Evolutionary conservation across 2,113 vertebrate genomes (phyloP), one percentile per base, ranked within the genome.

Genomic region (Sylvicapra grimmia): DNA sequence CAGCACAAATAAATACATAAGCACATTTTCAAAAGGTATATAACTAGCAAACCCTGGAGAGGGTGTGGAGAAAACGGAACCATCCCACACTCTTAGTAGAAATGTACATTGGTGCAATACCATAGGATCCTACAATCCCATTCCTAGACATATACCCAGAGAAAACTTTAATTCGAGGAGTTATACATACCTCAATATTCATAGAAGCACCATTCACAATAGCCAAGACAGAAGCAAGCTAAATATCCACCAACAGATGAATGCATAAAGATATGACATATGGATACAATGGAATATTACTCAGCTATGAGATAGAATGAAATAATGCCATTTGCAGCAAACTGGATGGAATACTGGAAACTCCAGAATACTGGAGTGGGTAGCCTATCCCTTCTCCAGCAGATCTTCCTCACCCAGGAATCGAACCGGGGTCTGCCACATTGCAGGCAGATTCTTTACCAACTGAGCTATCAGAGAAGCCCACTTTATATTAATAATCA

Each of bases 401-500:
- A 3, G 68, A 72, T 72, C n/a, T 72, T 72, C n/a, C n/a, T 72
- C 68, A 72, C 10, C 68, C 19, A 72, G 11, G n/a, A 40, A 40
- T 23, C 0, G 5, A 40, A 72, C 68, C 5, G 0, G 68, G 10
- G 68, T 40, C 68, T 23, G n/a, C n/a, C n/a, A 72, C 68, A 23
- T 72, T 72, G n/a, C 19, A 72, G 68, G 68, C n/a, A 72, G 68
- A 72, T 40, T 40, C 10, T 72, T 72, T 40, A 40, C 68, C 68
- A 40, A 6, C 19, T 1, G 68, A 72, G 21, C 68, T 40, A 72
- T 72, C 68, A 40, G n/a, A 72, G n/a, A 40, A 36, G 19, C 68
- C n/a, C 68, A 72, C 40, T 72, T 72, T 82, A 86, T 59, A 87
- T 72, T 40, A 72, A 72, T 23, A 72, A 83, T 77, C 44, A 83